Percentiles rank a stretch among this genome's conserved stretches.
Evolutionary conservation across 1,140 invertebrate genomes (phyloP).

Genomic region (Macrotrachela quadricornifera): DNA sequence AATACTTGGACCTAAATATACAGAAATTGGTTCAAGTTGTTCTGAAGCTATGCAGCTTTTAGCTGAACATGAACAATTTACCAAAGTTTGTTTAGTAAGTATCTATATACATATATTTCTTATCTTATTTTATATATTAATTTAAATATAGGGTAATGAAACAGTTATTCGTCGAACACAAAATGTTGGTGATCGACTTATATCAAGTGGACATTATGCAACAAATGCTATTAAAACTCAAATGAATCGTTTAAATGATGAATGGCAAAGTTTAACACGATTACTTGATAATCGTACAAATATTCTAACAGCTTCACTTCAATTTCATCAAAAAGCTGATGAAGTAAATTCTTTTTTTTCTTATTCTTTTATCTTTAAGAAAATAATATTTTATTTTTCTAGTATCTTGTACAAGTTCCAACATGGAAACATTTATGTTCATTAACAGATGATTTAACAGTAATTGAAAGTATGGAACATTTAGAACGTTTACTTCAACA

Average conservation of each 20-base stretch:
- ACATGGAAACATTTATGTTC: slow-evolving; percentile 7
- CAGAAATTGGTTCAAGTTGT: slow-evolving; percentile 79
- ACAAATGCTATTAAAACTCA: slow-evolving; percentile 12
- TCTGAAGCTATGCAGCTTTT: slow-evolving; percentile 70
- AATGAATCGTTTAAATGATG: slow-evolving; percentile 45
- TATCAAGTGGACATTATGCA: slow-evolving; percentile 6
- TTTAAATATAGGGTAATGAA: background rate
- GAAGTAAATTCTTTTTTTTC: slow-evolving; percentile 35
- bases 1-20: slow-evolving; percentile 40
- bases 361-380: background rate
- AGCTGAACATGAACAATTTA: slow-evolving; percentile 83
- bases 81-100: slow-evolving; percentile 60
- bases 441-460: background rate
- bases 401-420: slow-evolving; percentile 7
- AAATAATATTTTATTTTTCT: background rate
- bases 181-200: slow-evolving; percentile 44
- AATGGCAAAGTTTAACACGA: slow-evolving; percentile 82
- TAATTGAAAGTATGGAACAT: background rate
- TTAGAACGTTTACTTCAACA: slow-evolving; percentile 1
- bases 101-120: background rate
- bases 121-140: background rate
- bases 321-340: slow-evolving; percentile 91
- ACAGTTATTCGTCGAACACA: slow-evolving; percentile 42
- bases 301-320: slow-evolving; percentile 68
- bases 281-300: slow-evolving; percentile 77